Percentiles rank a stretch among this genome's conserved stretches.
These are phyloP conservation scores for Polydrusus cervinus DNA, from an alignment of 2,888 invertebrate species.

Conservation along the genomic window DNA sequence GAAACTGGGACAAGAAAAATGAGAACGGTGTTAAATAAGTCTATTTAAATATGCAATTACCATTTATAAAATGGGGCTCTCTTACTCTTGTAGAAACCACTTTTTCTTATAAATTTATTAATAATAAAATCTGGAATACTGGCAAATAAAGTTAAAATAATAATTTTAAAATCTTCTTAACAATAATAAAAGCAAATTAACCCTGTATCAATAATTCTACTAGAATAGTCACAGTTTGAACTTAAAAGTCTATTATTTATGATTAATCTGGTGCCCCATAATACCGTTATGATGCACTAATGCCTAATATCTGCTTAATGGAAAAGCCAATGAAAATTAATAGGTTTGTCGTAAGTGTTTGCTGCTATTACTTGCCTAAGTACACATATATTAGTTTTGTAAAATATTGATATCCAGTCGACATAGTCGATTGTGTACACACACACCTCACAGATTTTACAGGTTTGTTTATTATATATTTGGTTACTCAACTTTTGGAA, in stretches of 20 bases:
- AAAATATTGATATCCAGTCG: not conserved
- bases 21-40: not conserved
- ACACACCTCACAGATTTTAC: too few relatives aligned
- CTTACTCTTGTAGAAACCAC: too few relatives aligned
- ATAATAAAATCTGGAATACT: too few relatives aligned
- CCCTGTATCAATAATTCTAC: not conserved
- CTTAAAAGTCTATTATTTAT: too few relatives aligned
- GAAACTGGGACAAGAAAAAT: not conserved
- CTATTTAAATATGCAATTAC: slow-evolving; percentile 12
- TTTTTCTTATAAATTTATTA: too few relatives aligned
- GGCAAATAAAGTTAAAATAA: too few relatives aligned
- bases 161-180: too few relatives aligned
- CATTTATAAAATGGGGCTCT: not conserved
- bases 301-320: slow-evolving; percentile 11
- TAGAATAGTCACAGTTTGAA: not conserved
- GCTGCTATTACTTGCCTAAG: slow-evolving; percentile 5
- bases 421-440: too few relatives aligned
- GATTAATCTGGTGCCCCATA: not conserved
- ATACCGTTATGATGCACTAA: not conserved
- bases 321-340: slow-evolving; percentile 22
- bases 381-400: slow-evolving; percentile 4
- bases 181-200: too few relatives aligned
- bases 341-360: slow-evolving; percentile 2
- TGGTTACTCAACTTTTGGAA: too few relatives aligned
- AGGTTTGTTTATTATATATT: too few relatives aligned